A percentile compares a stretch with the other conserved stretches of the same genome.
These are phyloP conservation scores for Resseliella maxima DNA, from an alignment of 2,888 invertebrate species.

Conservation along the genomic window DNA sequence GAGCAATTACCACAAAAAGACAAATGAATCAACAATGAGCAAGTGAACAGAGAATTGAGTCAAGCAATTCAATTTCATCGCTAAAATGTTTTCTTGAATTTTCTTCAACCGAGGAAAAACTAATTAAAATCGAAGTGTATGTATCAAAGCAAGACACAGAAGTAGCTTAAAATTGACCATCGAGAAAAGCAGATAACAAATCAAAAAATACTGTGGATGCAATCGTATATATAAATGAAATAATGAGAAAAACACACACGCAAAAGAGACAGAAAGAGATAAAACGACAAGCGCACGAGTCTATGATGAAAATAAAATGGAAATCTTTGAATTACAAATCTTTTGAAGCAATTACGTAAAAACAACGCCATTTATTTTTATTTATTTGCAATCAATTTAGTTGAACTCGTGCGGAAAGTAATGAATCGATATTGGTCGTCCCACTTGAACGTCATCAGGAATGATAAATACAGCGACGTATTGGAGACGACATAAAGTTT, in stretches of 20 bases:
- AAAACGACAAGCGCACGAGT: not conserved
- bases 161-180: not conserved
- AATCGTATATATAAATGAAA: not conserved
- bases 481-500: not conserved
- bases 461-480: not conserved
- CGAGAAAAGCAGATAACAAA: not conserved
- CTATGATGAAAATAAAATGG: not conserved
- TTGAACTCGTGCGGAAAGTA: not conserved
- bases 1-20: not conserved
- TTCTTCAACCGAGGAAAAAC: constrained; percentile 3
- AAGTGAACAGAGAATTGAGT: not conserved
- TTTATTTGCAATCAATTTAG: constrained; percentile 17
- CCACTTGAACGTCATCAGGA: not conserved
- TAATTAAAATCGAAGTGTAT: not conserved
- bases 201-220: not conserved
- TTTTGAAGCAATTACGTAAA: constrained; percentile 21
- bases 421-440: not conserved
- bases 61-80: not conserved
- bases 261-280: no score
- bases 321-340: not conserved
- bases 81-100: constrained; percentile 9
- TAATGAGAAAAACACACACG: not conserved
- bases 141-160: not conserved
- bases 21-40: not conserved
- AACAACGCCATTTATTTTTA: constrained; percentile 17